Percentiles rank a stretch among this genome's conserved stretches.
These are phyloP conservation scores for Zygaena filipendulae DNA, from an alignment of 2,888 invertebrate genomes.

Conservation along the genomic window DNA sequence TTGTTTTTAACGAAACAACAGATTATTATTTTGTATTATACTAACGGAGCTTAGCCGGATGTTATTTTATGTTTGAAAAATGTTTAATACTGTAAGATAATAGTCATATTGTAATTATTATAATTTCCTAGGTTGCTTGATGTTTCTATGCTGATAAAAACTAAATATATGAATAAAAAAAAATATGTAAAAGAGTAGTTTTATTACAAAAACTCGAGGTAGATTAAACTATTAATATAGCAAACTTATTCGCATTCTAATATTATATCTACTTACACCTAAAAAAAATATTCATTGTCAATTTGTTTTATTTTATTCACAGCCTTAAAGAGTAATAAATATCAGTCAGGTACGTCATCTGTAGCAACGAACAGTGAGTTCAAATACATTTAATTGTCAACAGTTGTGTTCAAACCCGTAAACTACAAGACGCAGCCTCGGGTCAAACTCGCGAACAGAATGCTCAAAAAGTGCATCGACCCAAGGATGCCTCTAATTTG, in stretches of 20 bases:
- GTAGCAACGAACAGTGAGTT: conserved; percentile 15
- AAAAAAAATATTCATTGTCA: no score
- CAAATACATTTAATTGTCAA: conserved; percentile 6
- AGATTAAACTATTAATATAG: conserved; percentile 14
- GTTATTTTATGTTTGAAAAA: conserved; percentile 33
- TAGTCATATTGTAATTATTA: conserved; percentile 46
- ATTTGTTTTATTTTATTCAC: no score
- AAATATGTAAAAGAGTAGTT: conserved; percentile 27
- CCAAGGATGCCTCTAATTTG: no score
- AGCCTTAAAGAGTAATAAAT: conserved; percentile 26
- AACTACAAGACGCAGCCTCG: no score
- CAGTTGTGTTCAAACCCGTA: no score
- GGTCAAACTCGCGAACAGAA: no score
- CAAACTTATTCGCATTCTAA: no score
- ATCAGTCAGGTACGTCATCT: conserved; percentile 40
- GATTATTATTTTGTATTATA: no score
- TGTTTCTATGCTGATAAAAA: conserved; percentile 59
- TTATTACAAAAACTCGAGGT: conserved; percentile 22
- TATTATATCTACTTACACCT: no score
- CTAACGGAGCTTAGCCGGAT: no score
- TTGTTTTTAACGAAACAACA: no score
- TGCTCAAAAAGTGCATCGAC: no score
- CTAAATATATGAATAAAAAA: conserved; percentile 27
- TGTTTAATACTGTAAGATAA: conserved; percentile 50
- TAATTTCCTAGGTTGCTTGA: conserved; percentile 45